Base-by-base conservation (phyloP, 2,888 invertebrate species). In the Sacculina carcini region DNA sequence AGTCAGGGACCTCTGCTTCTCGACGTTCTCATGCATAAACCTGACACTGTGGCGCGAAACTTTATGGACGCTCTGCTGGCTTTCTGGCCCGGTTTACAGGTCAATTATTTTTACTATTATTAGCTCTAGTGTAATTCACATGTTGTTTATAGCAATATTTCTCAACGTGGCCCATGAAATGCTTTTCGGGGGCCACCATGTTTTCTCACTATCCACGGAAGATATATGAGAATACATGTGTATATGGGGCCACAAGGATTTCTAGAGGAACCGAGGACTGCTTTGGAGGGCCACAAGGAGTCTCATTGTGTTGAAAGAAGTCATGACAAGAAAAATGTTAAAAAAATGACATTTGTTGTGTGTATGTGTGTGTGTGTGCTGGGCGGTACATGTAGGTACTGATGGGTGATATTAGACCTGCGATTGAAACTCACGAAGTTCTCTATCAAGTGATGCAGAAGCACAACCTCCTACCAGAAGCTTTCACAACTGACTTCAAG, bases 361-460 rank as follows among this genome's bases (percentile, higher is more conserved):
- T 3, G 19, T 32, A 12, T 28, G 26, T 48, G 9, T 12, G 16
- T 9, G 24, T 24, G 10, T 4, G 14, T 28, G 24, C n/a, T 16
- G 14, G n/a, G 14, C 40, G 40, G 24, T 46, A 5, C 38, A 36
- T 53, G 9, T 58, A 76, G 73, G 77, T 78, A 5, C 62, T 79
- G 42, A 77, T 75, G 60, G 96, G 96, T 0, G 96, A 98, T 64
- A 75, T 98, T 12, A 80, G 86, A 61, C 86, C 92, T 9, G 96
- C 96, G 0, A 89, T 98, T n/a, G 92, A 94, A 69, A 92, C 90
- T 0, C 96, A 96, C 64, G 96, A 96, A 67, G 92, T 96, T 89
- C 72, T 98, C 2, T 92, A 90, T 66, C 94, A 96, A 69, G 90
- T 98, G 14, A 87, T 92, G 77, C 85, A 92, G 67, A 74, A 87